Percentiles rank a stretch among this genome's conserved stretches.
phyloP scores from a whole-genome alignment of 2,113 vertebrate species.

The Podiceps cristatus region DNA sequence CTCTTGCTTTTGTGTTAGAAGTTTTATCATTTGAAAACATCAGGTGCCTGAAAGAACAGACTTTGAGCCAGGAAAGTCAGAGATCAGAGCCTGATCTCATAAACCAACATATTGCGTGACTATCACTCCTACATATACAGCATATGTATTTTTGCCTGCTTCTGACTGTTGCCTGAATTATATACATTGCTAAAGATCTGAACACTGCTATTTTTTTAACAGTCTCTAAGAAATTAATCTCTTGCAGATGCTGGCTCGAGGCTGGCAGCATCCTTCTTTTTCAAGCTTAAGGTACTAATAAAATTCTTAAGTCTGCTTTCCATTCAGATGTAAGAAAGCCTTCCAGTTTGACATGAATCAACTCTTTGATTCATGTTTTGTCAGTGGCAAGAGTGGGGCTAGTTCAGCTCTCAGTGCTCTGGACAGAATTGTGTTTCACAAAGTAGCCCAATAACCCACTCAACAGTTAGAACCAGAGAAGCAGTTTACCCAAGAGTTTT shows the following conservation, averaged over 20 bases:
- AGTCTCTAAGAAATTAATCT: slow-evolving; percentile 28
- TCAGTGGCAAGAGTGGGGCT: neutral
- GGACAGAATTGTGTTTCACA: neutral
- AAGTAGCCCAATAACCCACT: neutral
- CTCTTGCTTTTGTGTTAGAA: neutral
- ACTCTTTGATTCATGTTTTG: slow-evolving; percentile 1
- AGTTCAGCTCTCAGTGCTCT: neutral
- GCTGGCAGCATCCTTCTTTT: slow-evolving; percentile 37
- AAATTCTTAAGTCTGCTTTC: slow-evolving; percentile 31
- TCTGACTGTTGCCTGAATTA: slow-evolving; percentile 27
- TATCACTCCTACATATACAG: neutral
- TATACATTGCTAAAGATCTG: slow-evolving; percentile 17
- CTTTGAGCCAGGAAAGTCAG: slow-evolving; percentile 2
- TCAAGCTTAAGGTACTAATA: slow-evolving; percentile 39
- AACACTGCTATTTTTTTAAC: neutral
- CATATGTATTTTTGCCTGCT: slow-evolving; percentile 16
- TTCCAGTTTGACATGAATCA: neutral
- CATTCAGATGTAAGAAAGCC: slow-evolving; percentile 14
- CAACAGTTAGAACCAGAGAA: neutral
- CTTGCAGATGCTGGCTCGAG: slow-evolving; percentile 41
- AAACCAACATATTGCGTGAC: neutral
- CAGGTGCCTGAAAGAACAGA: neutral
- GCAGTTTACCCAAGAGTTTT: neutral
- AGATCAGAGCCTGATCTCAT: neutral
- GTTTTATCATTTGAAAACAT: slow-evolving; percentile 9